Evolutionary conservation across 2,113 vertebrate genomes (phyloP).

Genomic region (Odontesthes bonariensis): DNA sequence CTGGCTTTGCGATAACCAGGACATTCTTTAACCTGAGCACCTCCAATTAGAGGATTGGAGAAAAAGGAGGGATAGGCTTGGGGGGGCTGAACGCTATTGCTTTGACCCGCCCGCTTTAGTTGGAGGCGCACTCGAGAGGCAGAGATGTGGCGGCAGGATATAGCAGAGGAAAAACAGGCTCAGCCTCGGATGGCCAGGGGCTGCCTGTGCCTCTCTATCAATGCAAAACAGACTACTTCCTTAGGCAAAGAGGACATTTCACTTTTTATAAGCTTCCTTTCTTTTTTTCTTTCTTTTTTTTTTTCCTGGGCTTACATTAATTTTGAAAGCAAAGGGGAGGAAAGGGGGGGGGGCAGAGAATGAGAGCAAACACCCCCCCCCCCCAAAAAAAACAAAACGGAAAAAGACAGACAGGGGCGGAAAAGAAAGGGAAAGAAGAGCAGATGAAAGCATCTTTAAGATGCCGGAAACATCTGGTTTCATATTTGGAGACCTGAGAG

Average conservation of each 20-base stretch:
- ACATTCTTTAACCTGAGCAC: slow-evolving; percentile 82
- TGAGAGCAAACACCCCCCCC: too few relatives aligned
- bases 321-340: slow-evolving; percentile 86
- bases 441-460: slow-evolving; percentile 95
- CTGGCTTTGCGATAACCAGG: slow-evolving; percentile 78
- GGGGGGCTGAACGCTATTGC: slow-evolving; percentile 52
- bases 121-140: slow-evolving; percentile 69
- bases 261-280: slow-evolving; percentile 81
- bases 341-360: slow-evolving; percentile 52
- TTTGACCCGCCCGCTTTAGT: slow-evolving; percentile 77
- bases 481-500: slow-evolving; percentile 91
- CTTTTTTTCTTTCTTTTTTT: slow-evolving; percentile 37
- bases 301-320: slow-evolving; percentile 86
- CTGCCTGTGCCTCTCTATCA: slow-evolving; percentile 89
- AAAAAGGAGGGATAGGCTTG: not conserved
- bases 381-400: not conserved
- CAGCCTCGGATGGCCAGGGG: slow-evolving; percentile 81
- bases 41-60: slow-evolving; percentile 78
- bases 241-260: slow-evolving; percentile 92
- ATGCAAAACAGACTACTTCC: slow-evolving; percentile 96
- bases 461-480: slow-evolving; percentile 98
- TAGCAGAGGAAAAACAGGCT: slow-evolving; percentile 76
- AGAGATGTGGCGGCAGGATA: slow-evolving; percentile 82
- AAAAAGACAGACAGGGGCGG: slow-evolving; percentile 46
- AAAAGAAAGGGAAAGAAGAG: slow-evolving; percentile 78